These are phyloP conservation scores for Puntigrus tetrazona DNA, from an alignment of 2,113 vertebrate genomes.

Conservation along the genomic window DNA sequence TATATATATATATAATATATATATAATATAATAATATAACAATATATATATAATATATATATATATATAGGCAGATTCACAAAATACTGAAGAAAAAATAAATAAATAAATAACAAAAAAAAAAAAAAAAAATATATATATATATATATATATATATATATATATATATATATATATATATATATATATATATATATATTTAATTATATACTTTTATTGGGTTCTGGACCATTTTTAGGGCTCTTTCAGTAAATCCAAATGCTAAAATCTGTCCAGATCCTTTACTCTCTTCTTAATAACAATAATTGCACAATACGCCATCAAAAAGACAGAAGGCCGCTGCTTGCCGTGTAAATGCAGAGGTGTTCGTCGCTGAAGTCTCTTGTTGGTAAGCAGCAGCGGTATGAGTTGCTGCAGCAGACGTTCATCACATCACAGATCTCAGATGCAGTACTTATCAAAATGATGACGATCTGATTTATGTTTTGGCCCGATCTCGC, in stretches of 20 bases:
- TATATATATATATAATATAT: no score
- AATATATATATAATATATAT: no score
- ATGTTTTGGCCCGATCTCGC: background rate
- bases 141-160: no score
- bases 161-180: no score
- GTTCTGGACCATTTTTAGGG: background rate
- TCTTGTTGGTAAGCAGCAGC: background rate
- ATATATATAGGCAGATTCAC: no score
- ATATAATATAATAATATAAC: no score
- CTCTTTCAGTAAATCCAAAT: background rate
- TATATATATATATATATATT: no score
- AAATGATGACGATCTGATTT: background rate
- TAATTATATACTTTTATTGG: no score
- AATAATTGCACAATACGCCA: background rate
- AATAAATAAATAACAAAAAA: no score
- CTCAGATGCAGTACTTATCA: background rate
- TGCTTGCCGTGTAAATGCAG: background rate
- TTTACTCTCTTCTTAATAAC: background rate
- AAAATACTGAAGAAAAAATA: no score
- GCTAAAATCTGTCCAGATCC: background rate
- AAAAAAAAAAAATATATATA: no score
- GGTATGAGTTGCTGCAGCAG: background rate
- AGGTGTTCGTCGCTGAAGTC: background rate
- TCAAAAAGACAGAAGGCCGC: background rate
- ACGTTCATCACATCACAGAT: background rate